phyloP scores from a whole-genome alignment of 2,888 invertebrate genomes.

The Eucera pruinosa region DNA sequence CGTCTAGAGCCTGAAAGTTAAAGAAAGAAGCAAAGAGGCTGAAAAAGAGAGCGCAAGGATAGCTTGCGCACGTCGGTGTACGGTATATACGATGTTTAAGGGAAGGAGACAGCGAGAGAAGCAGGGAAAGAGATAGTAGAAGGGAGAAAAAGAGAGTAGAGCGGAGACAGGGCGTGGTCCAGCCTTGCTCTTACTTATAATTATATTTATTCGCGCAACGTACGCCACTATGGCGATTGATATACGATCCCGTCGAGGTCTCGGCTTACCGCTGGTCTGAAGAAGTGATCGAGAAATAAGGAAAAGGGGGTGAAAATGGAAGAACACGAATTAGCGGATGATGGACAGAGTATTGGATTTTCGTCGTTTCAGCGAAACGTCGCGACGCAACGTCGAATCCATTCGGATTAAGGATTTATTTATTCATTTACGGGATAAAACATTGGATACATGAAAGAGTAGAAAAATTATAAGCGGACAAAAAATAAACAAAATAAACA shows the following conservation, averaged over 20 bases:
- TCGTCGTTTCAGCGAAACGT: no score
- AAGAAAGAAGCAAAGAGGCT: not conserved
- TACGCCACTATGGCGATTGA: constrained; percentile 74
- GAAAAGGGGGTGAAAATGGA: not conserved
- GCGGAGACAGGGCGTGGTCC: constrained; percentile 84
- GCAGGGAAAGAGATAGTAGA: constrained; percentile 12
- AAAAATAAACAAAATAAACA: no score
- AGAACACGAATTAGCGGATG: no score
- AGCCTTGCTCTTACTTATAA: constrained; percentile 83
- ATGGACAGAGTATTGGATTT: no score
- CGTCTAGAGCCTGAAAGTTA: not conserved
- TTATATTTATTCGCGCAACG: constrained; percentile 79
- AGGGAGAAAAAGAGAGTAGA: constrained; percentile 76
- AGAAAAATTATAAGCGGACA: no score
- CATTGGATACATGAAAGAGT: no score
- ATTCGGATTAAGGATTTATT: no score
- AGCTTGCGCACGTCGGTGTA: constrained; percentile 11
- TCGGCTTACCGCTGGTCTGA: constrained; percentile 66
- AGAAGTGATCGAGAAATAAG: not conserved
- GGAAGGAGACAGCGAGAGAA: constrained; percentile 27
- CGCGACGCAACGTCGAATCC: no score
- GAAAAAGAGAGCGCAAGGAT: constrained; percentile 33
- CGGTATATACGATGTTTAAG: not conserved
- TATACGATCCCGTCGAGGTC: constrained; percentile 77
- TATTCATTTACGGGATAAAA: no score